A percentile compares a stretch with the other conserved stretches of the same genome.
Evolutionary conservation across 2,888 invertebrate genomes (phyloP).

Genomic region (Caenorhabditis zanzibari): DNA sequence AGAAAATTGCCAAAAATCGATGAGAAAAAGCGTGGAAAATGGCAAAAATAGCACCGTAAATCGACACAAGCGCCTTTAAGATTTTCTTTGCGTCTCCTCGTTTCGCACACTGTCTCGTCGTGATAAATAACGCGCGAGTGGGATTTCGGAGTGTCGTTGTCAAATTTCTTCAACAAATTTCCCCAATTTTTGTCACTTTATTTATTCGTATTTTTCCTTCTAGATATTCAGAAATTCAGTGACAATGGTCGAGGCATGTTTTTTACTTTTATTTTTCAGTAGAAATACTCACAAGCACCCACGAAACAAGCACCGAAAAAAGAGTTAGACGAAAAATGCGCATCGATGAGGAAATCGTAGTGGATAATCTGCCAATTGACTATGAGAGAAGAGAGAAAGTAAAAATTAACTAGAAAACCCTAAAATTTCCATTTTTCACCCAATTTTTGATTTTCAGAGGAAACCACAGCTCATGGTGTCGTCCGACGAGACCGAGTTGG

Average conservation of each 20-base stretch:
- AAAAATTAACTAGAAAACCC: neutral
- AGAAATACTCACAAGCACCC: neutral
- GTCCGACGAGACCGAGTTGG: slow-evolving; percentile 5
- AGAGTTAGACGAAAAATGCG: too few species aligned
- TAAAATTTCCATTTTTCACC: neutral
- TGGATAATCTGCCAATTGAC: too few species aligned
- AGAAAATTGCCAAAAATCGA: slow-evolving; percentile 7
- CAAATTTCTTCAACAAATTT: neutral
- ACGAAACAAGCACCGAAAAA: neutral
- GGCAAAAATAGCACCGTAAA: slow-evolving; percentile 1
- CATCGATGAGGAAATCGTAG: too few species aligned
- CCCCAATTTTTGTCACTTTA: neutral
- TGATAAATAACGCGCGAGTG: slow-evolving; percentile 27
- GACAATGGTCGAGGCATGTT: too few species aligned
- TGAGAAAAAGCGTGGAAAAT: too few species aligned
- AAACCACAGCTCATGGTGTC: slow-evolving; percentile 32
- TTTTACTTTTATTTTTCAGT: slow-evolving; percentile 10
- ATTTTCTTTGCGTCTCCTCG: slow-evolving; percentile 39
- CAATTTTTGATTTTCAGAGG: slow-evolving; percentile 23
- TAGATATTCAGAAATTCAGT: slow-evolving; percentile 2
- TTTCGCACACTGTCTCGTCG: slow-evolving; percentile 10
- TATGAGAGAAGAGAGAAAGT: neutral
- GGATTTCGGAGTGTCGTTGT: slow-evolving; percentile 39
- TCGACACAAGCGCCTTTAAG: neutral
- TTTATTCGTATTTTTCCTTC: neutral